A percentile compares a stretch with the other conserved stretches of the same genome.
These are phyloP conservation scores for Meriones unguiculatus DNA, from an alignment of 2,113 vertebrate species.

Conservation along the genomic window DNA sequence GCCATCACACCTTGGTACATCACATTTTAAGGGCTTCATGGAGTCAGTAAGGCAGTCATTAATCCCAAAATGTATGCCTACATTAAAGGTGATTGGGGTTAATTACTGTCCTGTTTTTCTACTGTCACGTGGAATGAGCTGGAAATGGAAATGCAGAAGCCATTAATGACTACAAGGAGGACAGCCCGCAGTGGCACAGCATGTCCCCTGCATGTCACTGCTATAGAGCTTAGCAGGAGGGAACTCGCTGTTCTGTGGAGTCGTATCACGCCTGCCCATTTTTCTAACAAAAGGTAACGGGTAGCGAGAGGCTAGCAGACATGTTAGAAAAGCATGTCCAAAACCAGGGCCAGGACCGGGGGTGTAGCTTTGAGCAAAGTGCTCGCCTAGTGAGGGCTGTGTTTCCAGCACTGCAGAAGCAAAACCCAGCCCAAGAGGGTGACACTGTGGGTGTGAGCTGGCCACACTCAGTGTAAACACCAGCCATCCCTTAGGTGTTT, in stretches of 20 bases:
- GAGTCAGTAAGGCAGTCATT: neutral
- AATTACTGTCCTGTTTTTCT: neutral
- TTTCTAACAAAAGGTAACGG: neutral
- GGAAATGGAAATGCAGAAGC: neutral
- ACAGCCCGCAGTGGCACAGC: neutral
- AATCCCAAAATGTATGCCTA: neutral
- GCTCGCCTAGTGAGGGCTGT: neutral
- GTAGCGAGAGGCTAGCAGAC: neutral
- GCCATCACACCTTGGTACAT: neutral
- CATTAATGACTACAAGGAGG: neutral
- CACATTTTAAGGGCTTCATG: neutral
- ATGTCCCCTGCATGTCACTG: neutral
- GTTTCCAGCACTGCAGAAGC: neutral
- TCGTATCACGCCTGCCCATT: neutral
- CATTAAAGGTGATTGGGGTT: neutral
- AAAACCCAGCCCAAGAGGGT: neutral
- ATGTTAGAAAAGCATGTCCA: neutral
- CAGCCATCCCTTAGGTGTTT: neutral
- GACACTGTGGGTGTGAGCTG: neutral
- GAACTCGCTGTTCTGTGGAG: neutral
- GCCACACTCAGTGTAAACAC: neutral
- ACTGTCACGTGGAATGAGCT: neutral
- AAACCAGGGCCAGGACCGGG: neutral
- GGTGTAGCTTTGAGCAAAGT: neutral
- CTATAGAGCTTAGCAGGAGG: neutral